Evolutionary conservation across 2,113 vertebrate genomes (phyloP).

Genomic region (Athene noctua): DNA sequence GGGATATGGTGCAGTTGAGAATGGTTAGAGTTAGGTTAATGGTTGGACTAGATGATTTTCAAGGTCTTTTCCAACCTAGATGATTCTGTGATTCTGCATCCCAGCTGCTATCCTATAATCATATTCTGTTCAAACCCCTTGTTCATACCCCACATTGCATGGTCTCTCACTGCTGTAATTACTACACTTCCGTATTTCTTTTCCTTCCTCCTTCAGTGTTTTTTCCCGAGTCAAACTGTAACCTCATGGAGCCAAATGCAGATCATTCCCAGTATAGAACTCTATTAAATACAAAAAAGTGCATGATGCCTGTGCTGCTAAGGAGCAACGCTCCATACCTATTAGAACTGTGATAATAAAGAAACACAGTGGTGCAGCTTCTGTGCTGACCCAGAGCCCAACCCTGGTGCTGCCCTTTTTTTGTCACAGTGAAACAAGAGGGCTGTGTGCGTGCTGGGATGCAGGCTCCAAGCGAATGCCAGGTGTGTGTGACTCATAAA

Average conservation of each 20-base stretch:
- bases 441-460: slow-evolving; percentile 26
- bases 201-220: neutral
- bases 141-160: accelerated
- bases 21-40: no score
- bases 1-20: no score
- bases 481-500: slow-evolving; percentile 72
- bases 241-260: neutral
- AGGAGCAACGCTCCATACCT: accelerated
- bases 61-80: no score
- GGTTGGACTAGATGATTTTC: no score
- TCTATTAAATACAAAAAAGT: neutral
- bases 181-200: neutral
- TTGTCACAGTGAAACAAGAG: neutral
- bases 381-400: neutral
- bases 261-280: neutral
- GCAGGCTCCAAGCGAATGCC: slow-evolving; percentile 25
- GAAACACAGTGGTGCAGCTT: neutral
- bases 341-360: neutral
- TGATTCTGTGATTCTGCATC: neutral
- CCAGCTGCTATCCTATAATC: neutral
- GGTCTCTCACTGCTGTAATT: neutral
- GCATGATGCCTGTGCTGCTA: neutral
- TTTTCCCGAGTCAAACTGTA: neutral
- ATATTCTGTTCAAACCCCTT: neutral
- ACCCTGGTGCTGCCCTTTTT: neutral